A percentile compares a stretch with the other conserved stretches of the same genome.
phyloP scores from a whole-genome alignment of 1,140 invertebrate genomes.

The Ceratitis capitata region DNA sequence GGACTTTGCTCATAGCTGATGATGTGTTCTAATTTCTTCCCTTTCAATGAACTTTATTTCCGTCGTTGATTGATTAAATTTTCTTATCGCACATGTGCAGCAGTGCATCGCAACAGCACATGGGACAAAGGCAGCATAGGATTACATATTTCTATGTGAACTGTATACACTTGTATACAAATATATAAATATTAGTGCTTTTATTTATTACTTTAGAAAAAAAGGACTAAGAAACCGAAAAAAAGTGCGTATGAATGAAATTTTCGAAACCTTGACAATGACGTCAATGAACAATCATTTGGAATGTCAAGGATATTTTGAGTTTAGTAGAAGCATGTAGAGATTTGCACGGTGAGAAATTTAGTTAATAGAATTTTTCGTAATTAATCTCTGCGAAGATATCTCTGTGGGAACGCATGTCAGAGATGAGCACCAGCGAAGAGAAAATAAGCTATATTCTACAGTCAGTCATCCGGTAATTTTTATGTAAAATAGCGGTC shows the following conservation, averaged over 20 bases:
- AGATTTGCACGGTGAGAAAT: too few species aligned
- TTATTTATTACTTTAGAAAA: not conserved
- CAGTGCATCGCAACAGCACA: slow-evolving; percentile 46
- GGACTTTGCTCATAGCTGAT: not conserved
- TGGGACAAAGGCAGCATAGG: not conserved
- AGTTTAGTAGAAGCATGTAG: not conserved
- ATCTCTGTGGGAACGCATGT: too few species aligned
- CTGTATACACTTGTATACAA: too few species aligned
- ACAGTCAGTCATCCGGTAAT: too few species aligned
- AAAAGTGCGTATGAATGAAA: slow-evolving; percentile 23
- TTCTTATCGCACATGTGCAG: slow-evolving; percentile 65
- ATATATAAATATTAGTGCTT: not conserved
- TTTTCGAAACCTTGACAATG: slow-evolving; percentile 11
- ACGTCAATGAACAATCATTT: not conserved
- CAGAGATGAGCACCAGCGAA: too few species aligned
- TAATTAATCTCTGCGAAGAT: too few species aligned
- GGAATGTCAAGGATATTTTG: not conserved
- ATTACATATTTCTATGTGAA: not conserved
- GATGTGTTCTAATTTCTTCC: slow-evolving; percentile 38
- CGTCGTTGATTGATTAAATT: slow-evolving; percentile 62
- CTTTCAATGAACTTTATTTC: slow-evolving; percentile 50
- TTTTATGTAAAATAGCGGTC: too few species aligned
- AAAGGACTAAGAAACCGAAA: not conserved
- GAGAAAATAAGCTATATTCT: too few species aligned
- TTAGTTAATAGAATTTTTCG: too few species aligned